Evolutionary conservation across 2,888 invertebrate species (phyloP), one percentile per base, ranked within the genome.

Genomic region (Hoplodrina blanda): DNA sequence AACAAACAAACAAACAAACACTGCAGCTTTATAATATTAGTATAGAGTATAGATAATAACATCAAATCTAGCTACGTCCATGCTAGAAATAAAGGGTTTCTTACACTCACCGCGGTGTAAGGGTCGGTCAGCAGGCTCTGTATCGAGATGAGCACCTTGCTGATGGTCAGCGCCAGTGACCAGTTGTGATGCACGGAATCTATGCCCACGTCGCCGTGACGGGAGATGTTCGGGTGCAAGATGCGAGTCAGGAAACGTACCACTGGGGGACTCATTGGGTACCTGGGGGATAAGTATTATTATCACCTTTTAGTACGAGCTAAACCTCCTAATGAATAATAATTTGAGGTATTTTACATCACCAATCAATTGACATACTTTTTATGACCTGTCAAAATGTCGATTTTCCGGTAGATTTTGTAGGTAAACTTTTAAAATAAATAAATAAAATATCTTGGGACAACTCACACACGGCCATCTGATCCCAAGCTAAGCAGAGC

Each of bases 171-270:
- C 0, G 99, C 99, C 75, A 99, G 95, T n/a, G 98, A 98, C 99
- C 99, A 99, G 95, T 99, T 99, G 94, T 99, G 98, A 87, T 98
- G 98, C 84, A 99, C 98, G 13, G 98, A 98, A 95, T 99, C 99
- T 80, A 99, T 98, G 71, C 99, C 99, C 61, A 99, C 98, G 94
- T 99, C 99, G 4, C 99, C 99, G 93, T 99, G 99, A 0, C 99
- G 97, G 4, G 98, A 99, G 67, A 99, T 98, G 95, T 99, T 99
- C 8, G 99, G 99, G 95, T 99, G 99, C 87, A 99, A 97, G 84
- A 99, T 98, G 93, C 98, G 98, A 0, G 99, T 99, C 74, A 99
- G 96, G 95, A 99, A 99, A 25, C 99, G 96, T 0, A 99, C 99
- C 69, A 98, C 97, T 0, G 99, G 99, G 19, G 99, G 99, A 83